Base-by-base conservation (phyloP, 2,888 invertebrate species). In the Mechanitis messenoides region DNA sequence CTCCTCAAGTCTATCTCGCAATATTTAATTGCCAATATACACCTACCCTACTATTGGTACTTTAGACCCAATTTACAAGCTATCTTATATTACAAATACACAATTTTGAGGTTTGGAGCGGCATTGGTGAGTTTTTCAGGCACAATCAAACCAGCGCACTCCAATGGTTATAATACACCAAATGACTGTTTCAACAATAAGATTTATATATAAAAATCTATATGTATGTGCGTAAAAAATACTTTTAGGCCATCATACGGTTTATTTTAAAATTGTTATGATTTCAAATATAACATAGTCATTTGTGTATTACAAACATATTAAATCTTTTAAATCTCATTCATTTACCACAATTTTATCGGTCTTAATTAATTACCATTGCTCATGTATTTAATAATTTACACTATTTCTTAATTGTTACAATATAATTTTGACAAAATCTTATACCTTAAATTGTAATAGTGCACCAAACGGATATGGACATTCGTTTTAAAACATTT, bases 71-170 rank as follows among this genome's bases (percentile, higher is more conserved):
- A 80, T 75, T 80, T 78, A 79, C 81, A 80, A 80, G 81, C 79
- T 79, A 84, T 84, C 71, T 77, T 75, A 76, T 64, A 66, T 74
- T 78, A 80, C 77, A 74, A 78, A 80, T 86, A 86, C 83, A 87
- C 79, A 85, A 87, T 85, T 87, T 87, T 87, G 89, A 89, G 89
- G 89, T 89, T 85, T 87, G 85, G 87, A 89, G 89, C 89, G 89
- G 90, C 87, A 84, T 87, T 86, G 81, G 84, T 85, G 85, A 84
- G 77, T 85, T 84, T 84, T 84, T 84, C 88, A 89, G 89, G 90
- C 89, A 89, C 89, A 82, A 81, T 84, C 89, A 88, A 86, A 82
- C 89, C 89, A 79, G 82, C 85, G 81, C 90, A 83, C 79, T 74
- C 90, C 90, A 74, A 87, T 88, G 82, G 79, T 82, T 78, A 75